Conservation (phyloP, 64 coral and sea anemone genomes). For the Montipora sp. region DNA sequence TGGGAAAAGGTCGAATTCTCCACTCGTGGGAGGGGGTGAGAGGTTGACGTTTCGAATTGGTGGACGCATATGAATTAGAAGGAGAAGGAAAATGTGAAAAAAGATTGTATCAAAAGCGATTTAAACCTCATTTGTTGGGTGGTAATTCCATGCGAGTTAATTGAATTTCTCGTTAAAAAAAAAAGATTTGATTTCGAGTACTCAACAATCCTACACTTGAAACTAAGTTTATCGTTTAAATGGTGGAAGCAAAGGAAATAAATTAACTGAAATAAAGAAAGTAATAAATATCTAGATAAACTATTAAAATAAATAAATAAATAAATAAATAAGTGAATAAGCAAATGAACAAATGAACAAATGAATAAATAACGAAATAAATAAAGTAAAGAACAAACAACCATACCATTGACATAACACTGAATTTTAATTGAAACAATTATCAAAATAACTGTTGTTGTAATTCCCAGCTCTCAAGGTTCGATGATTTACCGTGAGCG, state of each 20-base stretch:
- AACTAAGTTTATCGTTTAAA: no score
- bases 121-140: no score
- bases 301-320: neutral
- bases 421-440: neutral
- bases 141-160: neutral
- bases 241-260: no score
- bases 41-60: no score
- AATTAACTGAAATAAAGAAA: neutral
- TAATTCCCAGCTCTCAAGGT: slow-evolving; percentile 30
- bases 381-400: neutral
- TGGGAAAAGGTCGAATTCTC: no score
- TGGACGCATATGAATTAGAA: no score
- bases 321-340: neutral
- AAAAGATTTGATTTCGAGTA: no score
- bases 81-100: no score
- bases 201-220: no score
- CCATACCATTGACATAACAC: no score
- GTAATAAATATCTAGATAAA: neutral
- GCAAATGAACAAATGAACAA: neutral
- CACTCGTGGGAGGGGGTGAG: no score
- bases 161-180: neutral
- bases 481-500: slow-evolving; percentile 9
- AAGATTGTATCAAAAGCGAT: no score
- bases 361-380: neutral
- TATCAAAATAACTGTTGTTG: slow-evolving; percentile 3